Conservation (phyloP, 2,888 invertebrate genomes). For the Axea sp. region DNA sequence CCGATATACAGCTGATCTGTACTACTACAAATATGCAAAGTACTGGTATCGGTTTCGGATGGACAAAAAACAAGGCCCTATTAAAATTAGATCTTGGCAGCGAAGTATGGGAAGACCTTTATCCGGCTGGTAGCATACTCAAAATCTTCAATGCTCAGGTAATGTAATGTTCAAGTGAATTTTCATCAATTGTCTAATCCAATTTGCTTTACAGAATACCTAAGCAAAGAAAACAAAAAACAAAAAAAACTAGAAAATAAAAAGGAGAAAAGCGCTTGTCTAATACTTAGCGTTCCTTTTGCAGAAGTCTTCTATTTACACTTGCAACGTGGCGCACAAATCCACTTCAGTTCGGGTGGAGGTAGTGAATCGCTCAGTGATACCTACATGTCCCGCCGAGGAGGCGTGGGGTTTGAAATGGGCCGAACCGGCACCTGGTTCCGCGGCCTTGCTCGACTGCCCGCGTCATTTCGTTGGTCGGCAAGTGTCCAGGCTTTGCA, state of each 20-base stretch:
- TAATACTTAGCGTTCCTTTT: conserved; percentile 61
- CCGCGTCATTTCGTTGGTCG: conserved; percentile 78
- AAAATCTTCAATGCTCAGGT: conserved; percentile 89
- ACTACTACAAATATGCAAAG: conserved; percentile 82
- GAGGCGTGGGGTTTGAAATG: conserved; percentile 83
- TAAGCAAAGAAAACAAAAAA: too few relatives aligned
- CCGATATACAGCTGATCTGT: conserved; percentile 86
- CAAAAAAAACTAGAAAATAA: neutral
- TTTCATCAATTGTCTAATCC: too few relatives aligned
- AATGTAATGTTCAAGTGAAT: too few relatives aligned
- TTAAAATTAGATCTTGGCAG: conserved; percentile 86
- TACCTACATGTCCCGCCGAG: conserved; percentile 82
- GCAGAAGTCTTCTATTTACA: conserved; percentile 88
- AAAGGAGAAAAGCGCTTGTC: conserved; percentile 3
- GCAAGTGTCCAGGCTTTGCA: conserved; percentile 80
- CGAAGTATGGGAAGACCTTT: conserved; percentile 92
- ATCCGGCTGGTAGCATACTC: conserved; percentile 90
- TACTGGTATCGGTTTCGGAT: conserved; percentile 86
- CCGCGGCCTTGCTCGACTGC: conserved; percentile 84
- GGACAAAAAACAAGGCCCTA: conserved; percentile 89
- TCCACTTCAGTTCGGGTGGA: conserved; percentile 84
- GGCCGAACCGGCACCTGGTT: conserved; percentile 87
- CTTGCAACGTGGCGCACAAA: conserved; percentile 85
- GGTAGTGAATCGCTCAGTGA: conserved; percentile 83
- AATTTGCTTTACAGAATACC: conserved; percentile 17